These are phyloP conservation scores for Hydrophis major DNA, from an alignment of 2,797 vertebrate genomes.

Conservation along the genomic window DNA sequence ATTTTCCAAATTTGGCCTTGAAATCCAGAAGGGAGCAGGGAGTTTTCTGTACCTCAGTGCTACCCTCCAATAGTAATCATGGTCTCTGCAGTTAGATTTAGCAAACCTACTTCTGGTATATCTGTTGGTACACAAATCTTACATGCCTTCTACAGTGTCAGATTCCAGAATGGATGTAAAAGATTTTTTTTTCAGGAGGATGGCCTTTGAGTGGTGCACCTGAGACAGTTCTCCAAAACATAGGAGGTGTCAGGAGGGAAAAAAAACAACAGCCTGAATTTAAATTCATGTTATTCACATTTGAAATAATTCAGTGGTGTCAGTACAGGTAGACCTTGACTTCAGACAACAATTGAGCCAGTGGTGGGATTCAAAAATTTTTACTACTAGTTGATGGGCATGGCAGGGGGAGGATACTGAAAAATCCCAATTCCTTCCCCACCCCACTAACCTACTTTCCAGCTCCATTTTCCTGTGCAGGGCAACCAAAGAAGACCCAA, in stretches of 20 bases:
- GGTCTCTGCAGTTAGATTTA: background rate
- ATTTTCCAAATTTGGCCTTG: background rate
- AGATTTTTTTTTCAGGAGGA: background rate
- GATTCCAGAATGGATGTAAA: background rate
- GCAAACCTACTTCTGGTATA: background rate
- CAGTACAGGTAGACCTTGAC: background rate
- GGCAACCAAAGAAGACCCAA: too few relatives aligned
- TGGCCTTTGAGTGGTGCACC: background rate
- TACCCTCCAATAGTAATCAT: background rate
- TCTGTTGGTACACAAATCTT: background rate
- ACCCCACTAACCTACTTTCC: too few relatives aligned
- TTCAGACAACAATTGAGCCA: too few relatives aligned
- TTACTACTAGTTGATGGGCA: too few relatives aligned
- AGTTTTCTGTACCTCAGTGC: background rate
- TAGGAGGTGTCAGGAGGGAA: background rate
- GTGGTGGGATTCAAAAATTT: too few relatives aligned
- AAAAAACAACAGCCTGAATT: background rate
- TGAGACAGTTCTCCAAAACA: background rate
- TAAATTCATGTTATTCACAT: background rate
- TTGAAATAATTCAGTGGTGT: background rate
- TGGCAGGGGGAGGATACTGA: too few relatives aligned
- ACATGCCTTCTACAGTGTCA: background rate
- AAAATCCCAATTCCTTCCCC: too few relatives aligned
- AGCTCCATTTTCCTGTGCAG: too few relatives aligned
- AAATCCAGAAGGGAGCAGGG: background rate